Evolutionary conservation across 2,888 invertebrate species (phyloP).

Genomic region (Hololepta plana): DNA sequence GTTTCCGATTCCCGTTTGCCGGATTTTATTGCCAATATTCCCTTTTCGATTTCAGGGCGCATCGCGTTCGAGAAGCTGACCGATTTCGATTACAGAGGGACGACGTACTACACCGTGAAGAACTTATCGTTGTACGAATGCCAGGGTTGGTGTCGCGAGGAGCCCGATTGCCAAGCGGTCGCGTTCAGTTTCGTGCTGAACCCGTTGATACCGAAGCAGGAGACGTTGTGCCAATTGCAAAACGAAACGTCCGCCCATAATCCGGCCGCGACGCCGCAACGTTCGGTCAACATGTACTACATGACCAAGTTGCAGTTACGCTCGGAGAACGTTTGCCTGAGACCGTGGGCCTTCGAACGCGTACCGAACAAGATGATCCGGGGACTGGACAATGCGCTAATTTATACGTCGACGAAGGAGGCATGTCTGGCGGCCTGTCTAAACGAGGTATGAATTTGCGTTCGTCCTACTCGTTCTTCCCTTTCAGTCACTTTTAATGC

Average conservation of each 20-base stretch:
- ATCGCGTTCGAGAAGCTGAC: conserved; percentile 88
- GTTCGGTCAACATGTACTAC: conserved; percentile 83
- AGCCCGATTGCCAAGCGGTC: conserved; percentile 80
- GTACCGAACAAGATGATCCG: conserved; percentile 85
- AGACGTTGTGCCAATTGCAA: conserved; percentile 77
- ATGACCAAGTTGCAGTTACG: conserved; percentile 84
- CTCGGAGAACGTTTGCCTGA: conserved; percentile 78
- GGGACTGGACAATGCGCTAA: conserved; percentile 77
- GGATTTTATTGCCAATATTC: no score
- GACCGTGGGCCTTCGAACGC: conserved; percentile 87
- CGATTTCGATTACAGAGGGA: conserved; percentile 79
- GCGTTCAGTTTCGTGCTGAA: conserved; percentile 88
- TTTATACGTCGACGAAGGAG: conserved; percentile 87
- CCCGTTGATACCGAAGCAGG: conserved; percentile 80
- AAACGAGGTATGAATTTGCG: conserved; percentile 59
- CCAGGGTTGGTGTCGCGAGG: conserved; percentile 89
- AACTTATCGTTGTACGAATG: conserved; percentile 86
- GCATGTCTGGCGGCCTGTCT: conserved; percentile 83
- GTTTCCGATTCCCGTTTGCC: no score
- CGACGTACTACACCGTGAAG: conserved; percentile 80
- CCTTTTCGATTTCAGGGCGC: conserved; percentile 39
- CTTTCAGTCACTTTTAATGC: no score
- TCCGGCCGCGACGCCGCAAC: conserved; percentile 65
- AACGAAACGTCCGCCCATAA: conserved; percentile 85
- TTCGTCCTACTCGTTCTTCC: not conserved